Evolutionary conservation across 2,888 invertebrate genomes (phyloP), one percentile per base, ranked within the genome.

Genomic region (Cheilosia pagana): DNA sequence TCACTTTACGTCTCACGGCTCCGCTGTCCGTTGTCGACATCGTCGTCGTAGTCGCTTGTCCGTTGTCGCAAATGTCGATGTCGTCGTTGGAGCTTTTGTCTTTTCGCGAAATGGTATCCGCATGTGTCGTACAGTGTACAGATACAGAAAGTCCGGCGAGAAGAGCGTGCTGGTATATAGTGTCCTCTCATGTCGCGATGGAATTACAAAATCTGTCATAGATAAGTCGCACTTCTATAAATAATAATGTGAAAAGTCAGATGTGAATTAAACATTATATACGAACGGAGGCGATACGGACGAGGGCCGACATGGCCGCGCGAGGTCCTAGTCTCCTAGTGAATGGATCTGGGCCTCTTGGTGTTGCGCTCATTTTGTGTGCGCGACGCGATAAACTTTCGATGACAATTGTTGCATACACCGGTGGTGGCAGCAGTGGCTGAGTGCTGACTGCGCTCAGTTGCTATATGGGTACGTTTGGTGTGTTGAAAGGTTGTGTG

Each of bases 221-320:
- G 85, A 85, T 85, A 85, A 85, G 85, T 85, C 81, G 85, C 85
- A 85, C 85, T 85, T 85, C 85, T 85, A 85, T 85, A 85, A 85
- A 85, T 85, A 85, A 85, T 85, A 85, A 85, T 85, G 85, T 81
- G 85, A 85, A 85, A 85, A 85, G 85, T 85, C 85, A 85, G 75
- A 85, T 85, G 85, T 85, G 85, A 85, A 85, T 85, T 85, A 81
- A 85, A 76, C 85, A 62, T 65, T 68, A 48, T 62, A 77, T 45
- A 60, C 65, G 70, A 43, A 67, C 35, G 68, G 62, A 45, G 59
- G 62, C 39, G 59, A 63, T 65, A 43, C 71, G 71, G 35, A 39
- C 39, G 59, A 41, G 60, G 63, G n/a, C 16, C n/a, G 48, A 12
- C 48, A 19, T 48, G 52, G 45, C 39, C 65, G 52, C 39, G 16